Percentiles rank a stretch among this genome's conserved stretches.
These are phyloP conservation scores for Diarsia rubi DNA, from an alignment of 2,888 invertebrate species.

Conservation along the genomic window DNA sequence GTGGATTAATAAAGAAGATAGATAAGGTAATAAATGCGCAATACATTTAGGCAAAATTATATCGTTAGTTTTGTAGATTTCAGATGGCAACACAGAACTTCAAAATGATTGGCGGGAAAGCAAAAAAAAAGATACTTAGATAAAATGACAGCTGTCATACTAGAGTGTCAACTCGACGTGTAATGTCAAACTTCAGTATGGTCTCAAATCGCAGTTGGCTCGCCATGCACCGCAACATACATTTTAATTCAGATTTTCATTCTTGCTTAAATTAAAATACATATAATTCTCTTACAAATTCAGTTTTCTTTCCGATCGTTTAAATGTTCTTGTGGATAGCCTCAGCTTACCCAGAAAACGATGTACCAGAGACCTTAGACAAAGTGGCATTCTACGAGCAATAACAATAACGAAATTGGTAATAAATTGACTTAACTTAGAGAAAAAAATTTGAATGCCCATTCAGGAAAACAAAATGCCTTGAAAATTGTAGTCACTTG, in stretches of 20 bases:
- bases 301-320: background rate
- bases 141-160: slow-evolving; percentile 3
- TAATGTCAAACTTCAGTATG: background rate
- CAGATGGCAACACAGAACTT: background rate
- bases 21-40: background rate
- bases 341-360: background rate
- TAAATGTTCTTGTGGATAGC: background rate
- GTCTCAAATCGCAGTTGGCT: background rate
- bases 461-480: background rate
- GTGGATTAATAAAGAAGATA: slow-evolving; percentile 23
- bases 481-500: background rate
- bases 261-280: background rate
- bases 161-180: background rate
- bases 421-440: background rate
- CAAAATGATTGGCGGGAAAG: background rate
- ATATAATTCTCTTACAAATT: background rate
- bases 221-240: background rate
- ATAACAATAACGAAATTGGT: background rate
- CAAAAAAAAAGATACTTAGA: background rate
- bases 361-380: background rate
- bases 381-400: background rate
- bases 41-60: slow-evolving; percentile 3
- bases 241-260: background rate
- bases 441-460: too few species aligned
- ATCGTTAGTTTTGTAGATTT: background rate